Conservation (phyloP, 1,140 invertebrate genomes). For the Arion vulgaris region DNA sequence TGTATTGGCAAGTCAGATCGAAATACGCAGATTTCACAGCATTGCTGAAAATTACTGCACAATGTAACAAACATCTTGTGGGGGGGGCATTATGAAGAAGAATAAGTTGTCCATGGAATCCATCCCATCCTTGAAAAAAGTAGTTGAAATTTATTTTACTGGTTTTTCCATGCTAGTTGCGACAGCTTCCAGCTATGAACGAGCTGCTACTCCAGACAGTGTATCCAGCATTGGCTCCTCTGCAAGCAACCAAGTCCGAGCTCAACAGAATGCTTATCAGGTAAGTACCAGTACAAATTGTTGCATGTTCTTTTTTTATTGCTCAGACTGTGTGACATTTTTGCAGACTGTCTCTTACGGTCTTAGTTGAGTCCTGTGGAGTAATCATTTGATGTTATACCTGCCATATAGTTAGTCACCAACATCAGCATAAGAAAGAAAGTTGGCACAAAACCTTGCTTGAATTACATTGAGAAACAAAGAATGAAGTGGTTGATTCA, state of each 20-base stretch:
- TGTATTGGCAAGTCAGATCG: too few relatives aligned
- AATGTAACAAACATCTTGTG: too few relatives aligned
- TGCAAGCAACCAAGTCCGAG: slow-evolving; percentile 48
- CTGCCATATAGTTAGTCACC: too few relatives aligned
- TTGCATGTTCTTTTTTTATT: neutral
- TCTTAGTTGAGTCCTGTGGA: neutral
- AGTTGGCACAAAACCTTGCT: too few relatives aligned
- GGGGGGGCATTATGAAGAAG: too few relatives aligned
- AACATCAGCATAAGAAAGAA: too few relatives aligned
- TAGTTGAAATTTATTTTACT: neutral
- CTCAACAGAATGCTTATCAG: slow-evolving; percentile 50
- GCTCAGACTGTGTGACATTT: neutral
- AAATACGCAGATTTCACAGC: too few relatives aligned
- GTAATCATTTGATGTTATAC: neutral
- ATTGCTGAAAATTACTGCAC: too few relatives aligned
- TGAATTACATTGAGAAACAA: too few relatives aligned
- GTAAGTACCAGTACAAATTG: slow-evolving; percentile 16
- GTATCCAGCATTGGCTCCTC: slow-evolving; percentile 67
- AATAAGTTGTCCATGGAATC: too few relatives aligned
- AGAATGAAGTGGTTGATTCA: too few relatives aligned
- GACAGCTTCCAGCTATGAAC: slow-evolving; percentile 39
- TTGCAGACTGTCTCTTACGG: neutral
- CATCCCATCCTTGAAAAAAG: too few relatives aligned
- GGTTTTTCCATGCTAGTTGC: neutral
- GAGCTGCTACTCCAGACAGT: slow-evolving; percentile 66